Conservation (phyloP, 2,888 invertebrate species). For the Drosophila helvetica region DNA sequence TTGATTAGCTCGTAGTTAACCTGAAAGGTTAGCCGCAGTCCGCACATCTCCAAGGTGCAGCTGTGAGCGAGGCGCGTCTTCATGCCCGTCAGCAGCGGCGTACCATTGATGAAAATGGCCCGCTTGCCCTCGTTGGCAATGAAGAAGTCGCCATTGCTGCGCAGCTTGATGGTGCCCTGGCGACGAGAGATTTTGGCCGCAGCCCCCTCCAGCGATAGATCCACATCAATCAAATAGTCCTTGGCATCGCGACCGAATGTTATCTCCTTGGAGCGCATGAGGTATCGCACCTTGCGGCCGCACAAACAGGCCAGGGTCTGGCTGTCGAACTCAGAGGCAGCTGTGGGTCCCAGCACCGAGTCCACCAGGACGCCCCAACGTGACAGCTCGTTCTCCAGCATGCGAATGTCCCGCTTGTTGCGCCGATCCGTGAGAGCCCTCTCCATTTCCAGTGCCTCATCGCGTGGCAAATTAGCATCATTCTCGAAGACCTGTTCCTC, state of each 20-base stretch:
- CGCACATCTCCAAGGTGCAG: conserved; percentile 97
- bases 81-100: conserved; percentile 93
- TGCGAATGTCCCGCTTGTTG: conserved; percentile 93
- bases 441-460: conserved; percentile 92
- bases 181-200: conserved; percentile 96
- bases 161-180: conserved; percentile 94
- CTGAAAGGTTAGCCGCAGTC: conserved; percentile 95
- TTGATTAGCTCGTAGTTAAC: conserved; percentile 96
- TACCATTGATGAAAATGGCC: conserved; percentile 96
- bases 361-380: conserved; percentile 97
- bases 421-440: conserved; percentile 89
- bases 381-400: conserved; percentile 93
- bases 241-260: conserved; percentile 95
- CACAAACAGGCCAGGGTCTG: conserved; percentile 96
- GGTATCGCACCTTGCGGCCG: conserved; percentile 95
- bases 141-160: conserved; percentile 97
- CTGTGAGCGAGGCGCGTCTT: conserved; percentile 96
- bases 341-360: conserved; percentile 91
- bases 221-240: conserved; percentile 95
- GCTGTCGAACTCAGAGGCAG: conserved; percentile 94
- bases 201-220: conserved; percentile 96
- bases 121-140: conserved; percentile 97
- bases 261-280: conserved; percentile 97
- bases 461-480: conserved; percentile 91
- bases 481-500: conserved; percentile 94